Evolutionary conservation across 2,888 invertebrate genomes (phyloP), one percentile per base, ranked within the genome.

Genomic region (Tetropium fuscum): DNA sequence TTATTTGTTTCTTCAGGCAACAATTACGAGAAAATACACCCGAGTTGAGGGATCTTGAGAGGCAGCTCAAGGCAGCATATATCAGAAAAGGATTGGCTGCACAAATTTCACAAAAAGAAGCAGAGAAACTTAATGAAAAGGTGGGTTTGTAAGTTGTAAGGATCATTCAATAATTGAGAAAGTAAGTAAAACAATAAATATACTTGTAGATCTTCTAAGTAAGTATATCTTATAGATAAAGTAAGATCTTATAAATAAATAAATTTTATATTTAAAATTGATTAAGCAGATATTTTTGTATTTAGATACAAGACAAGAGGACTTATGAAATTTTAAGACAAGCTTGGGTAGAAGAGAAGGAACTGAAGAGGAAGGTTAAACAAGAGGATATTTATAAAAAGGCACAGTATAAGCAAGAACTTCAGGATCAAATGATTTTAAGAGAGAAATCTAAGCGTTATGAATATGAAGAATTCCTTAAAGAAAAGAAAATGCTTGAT

Each of bases 41-140:
- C 0, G 87, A 88, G 72, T 80, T 93, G 13, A 79, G 86, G 55
- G 86, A 88, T 47, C 78, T 93, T 41, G 85, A 87, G 63, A 81
- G 83, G 36, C 87, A 89, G 74, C 80, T 93, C 19, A 85, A 87
- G 66, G 86, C 87, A n/a, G 92, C 91, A 0, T 93, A 93, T 74
- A 85, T 88, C 18, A 86, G 87, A 70, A 88, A 92, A 75, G 89
- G 89, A 69, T 76, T 91, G 78, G 76, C 82, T 75, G 83, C 87
- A 73, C 87, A 93, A 84, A 80, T 89, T 13, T 84, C 86, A 3
- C 88, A 90, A 75, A 87, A 84, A 74, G 85, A 90, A 72, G 88
- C 88, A 3, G 83, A 82, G 43, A 85, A 78, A 72, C 74, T 86
- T 68, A 86, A 86, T 58, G 84, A 85, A 19, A 85, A 86, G 79